Percentiles rank a stretch among this genome's conserved stretches.
phyloP scores from a whole-genome alignment of 1,140 invertebrate genomes.

The Drosophila grimshawi region DNA sequence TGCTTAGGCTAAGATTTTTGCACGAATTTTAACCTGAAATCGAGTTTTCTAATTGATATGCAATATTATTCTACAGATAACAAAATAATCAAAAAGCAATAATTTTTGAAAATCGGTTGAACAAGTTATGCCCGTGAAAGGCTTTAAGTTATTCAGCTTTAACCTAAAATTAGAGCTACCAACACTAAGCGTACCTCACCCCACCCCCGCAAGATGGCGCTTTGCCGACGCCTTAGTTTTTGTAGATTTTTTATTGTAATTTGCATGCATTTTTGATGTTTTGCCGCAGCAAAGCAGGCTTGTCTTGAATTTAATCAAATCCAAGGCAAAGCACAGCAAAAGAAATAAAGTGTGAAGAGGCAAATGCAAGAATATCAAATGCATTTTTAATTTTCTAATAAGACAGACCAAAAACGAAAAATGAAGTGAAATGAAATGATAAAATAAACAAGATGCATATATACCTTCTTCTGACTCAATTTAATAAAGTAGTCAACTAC shows the following conservation, averaged over 20 bases:
- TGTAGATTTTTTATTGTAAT: background rate
- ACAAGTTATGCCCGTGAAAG: too few relatives aligned
- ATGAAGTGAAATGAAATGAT: background rate
- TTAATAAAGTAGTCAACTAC: background rate
- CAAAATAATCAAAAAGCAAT: too few relatives aligned
- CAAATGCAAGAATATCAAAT: constrained; percentile 19
- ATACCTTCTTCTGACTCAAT: background rate
- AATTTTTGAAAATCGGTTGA: too few relatives aligned
- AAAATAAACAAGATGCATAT: background rate
- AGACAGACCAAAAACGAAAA: background rate
- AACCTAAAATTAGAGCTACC: too few relatives aligned
- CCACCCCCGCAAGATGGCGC: too few relatives aligned
- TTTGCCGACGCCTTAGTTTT: background rate
- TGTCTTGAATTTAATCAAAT: constrained; percentile 66
- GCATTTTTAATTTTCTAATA: constrained; percentile 26
- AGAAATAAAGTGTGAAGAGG: constrained; percentile 2
- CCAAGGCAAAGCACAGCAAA: constrained; percentile 14
- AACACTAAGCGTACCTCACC: background rate
- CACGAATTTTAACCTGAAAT: too few relatives aligned
- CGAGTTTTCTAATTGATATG: too few relatives aligned
- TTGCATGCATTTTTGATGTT: constrained; percentile 69
- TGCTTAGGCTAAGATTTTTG: too few relatives aligned
- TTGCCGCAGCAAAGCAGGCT: constrained; percentile 17
- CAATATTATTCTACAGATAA: too few relatives aligned
- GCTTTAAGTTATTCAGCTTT: too few relatives aligned